A percentile compares a stretch with the other conserved stretches of the same genome.
These are phyloP conservation scores for Drosophila colorata DNA, from an alignment of 2,888 invertebrate species.

Conservation along the genomic window DNA sequence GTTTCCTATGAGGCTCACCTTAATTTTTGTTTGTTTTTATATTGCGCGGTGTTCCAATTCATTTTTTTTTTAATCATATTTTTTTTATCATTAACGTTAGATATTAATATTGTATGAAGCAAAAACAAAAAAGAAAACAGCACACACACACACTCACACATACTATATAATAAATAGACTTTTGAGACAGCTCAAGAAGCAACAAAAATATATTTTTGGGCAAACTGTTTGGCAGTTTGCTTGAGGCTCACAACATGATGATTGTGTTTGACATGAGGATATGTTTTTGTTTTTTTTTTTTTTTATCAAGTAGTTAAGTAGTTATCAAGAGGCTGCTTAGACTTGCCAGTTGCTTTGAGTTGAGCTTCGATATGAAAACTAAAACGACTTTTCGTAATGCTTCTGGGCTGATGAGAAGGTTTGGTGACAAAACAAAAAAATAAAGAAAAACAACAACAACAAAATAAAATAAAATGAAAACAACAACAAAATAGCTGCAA, in stretches of 20 bases:
- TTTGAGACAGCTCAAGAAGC: constrained; percentile 35
- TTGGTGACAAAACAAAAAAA: constrained; percentile 11
- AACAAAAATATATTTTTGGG: background rate
- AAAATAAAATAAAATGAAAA: constrained; percentile 40
- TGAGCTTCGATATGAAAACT: constrained; percentile 13
- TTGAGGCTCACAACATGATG: constrained; percentile 22
- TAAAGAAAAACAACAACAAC: constrained; percentile 13
- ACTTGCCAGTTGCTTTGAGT: constrained; percentile 36
- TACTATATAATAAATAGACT: constrained; percentile 11
- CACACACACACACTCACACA: constrained; percentile 1
- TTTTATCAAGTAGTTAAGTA: constrained; percentile 13
- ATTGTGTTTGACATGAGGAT: background rate
- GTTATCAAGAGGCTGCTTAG: constrained; percentile 49
- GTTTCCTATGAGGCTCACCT: constrained; percentile 86
- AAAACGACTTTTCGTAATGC: constrained; percentile 25
- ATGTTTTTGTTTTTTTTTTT: background rate
- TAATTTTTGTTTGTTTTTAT: constrained; percentile 55
- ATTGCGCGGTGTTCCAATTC: constrained; percentile 16
- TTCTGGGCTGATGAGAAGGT: constrained; percentile 24
- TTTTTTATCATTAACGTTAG: constrained; percentile 13
- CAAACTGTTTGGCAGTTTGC: constrained; percentile 15
- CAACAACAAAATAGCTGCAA: constrained; percentile 84
- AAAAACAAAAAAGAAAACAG: no score
- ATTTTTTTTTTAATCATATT: constrained; percentile 24
- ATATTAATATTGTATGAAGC: background rate